Evolutionary conservation across 2,797 vertebrate genomes (phyloP).

Genomic region (Acrossocheilus fasciatus): DNA sequence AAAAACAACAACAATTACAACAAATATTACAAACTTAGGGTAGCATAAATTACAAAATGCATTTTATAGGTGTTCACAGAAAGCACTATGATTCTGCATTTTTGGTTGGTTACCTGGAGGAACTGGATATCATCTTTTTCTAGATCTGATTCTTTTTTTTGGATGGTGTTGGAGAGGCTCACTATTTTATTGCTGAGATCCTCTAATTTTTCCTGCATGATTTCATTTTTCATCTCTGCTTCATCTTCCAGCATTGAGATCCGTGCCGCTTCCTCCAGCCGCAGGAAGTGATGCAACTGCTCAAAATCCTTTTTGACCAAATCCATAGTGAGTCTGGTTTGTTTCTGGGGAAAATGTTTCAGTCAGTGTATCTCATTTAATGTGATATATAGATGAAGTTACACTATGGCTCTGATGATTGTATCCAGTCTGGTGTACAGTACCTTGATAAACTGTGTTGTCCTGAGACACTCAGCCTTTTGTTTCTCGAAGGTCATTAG

Average conservation of each 20-base stretch:
- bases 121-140: not conserved
- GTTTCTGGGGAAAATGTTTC: not conserved
- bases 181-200: not conserved
- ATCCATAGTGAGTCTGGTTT: not conserved
- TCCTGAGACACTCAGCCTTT: not conserved
- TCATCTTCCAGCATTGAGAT: conserved; percentile 41
- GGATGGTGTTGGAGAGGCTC: not conserved
- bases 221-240: conserved; percentile 37
- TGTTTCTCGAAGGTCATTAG: not conserved
- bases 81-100: not conserved
- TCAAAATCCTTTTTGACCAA: conserved; percentile 52
- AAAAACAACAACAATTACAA: not conserved
- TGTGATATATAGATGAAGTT: not conserved
- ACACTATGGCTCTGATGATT: no score
- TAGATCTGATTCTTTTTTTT: not conserved
- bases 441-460: not conserved
- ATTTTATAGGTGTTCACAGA: not conserved
- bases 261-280: conserved; percentile 38
- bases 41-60: not conserved
- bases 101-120: not conserved
- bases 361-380: not conserved
- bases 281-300: conserved; percentile 50
- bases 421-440: not conserved
- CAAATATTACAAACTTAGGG: not conserved
- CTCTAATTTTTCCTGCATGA: conserved; percentile 11